These are phyloP conservation scores for Drosophila dives DNA, from an alignment of 2,888 invertebrate genomes.

Conservation along the genomic window DNA sequence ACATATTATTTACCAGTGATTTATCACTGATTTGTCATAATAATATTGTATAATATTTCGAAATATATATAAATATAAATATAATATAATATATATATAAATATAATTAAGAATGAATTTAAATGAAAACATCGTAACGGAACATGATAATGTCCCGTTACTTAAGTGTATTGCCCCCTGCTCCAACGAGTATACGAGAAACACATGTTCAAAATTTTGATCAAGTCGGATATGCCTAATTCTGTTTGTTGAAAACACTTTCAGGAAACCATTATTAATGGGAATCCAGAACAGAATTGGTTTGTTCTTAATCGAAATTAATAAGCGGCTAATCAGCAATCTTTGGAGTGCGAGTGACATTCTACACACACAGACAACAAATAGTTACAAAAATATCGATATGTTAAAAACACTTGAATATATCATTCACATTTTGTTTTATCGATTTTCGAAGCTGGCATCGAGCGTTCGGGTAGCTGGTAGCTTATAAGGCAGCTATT, in stretches of 20 bases:
- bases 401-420: not conserved
- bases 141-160: too few species aligned
- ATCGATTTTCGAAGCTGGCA: slow-evolving; percentile 53
- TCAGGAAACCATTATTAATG: not conserved
- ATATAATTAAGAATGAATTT: not conserved
- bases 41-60: too few species aligned
- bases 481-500: slow-evolving; percentile 34
- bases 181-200: not conserved
- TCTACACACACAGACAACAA: too few species aligned
- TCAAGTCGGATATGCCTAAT: not conserved
- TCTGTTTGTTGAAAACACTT: too few species aligned
- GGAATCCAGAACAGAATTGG: not conserved
- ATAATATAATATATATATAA: too few species aligned
- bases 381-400: not conserved
- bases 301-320: not conserved
- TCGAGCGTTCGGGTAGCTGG: not conserved
- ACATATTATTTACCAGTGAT: not conserved
- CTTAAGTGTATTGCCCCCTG: not conserved
- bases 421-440: slow-evolving; percentile 4
- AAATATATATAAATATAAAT: too few species aligned
- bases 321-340: not conserved
- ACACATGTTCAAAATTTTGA: not conserved
- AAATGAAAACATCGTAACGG: too few species aligned
- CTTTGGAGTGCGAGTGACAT: not conserved
- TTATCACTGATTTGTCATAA: not conserved